phyloP scores from a whole-genome alignment of 2,888 invertebrate species.

The Empis livida region DNA sequence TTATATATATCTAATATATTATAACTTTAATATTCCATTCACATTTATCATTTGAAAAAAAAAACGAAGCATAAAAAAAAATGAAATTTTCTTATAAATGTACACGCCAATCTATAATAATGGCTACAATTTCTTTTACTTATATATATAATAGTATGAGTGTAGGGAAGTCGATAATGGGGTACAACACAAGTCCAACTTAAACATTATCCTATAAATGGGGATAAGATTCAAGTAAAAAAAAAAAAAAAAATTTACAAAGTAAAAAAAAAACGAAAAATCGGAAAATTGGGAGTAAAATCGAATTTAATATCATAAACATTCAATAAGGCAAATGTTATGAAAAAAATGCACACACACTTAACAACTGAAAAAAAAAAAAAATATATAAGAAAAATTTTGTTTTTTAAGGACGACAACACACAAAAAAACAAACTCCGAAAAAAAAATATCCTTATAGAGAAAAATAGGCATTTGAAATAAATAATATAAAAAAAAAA shows the following conservation, averaged over 20 bases:
- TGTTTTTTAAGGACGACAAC: conserved; percentile 24
- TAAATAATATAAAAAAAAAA: conserved; percentile 1
- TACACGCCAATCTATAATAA: no score
- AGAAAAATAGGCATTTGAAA: neutral
- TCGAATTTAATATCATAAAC: conserved; percentile 37
- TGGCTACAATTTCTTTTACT: no score
- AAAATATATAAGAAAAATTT: conserved; percentile 11
- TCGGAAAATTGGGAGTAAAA: conserved; percentile 18
- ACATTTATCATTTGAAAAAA: conserved; percentile 31
- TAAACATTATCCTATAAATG: no score
- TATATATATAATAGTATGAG: no score
- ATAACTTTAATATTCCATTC: conserved; percentile 30
- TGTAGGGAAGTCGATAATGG: no score
- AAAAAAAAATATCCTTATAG: conserved; percentile 3
- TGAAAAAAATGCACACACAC: conserved; percentile 9
- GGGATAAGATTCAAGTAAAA: neutral
- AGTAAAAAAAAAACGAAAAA: conserved; percentile 15
- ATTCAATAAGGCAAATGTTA: conserved; percentile 30
- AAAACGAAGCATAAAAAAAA: no score
- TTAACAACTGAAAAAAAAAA: conserved; percentile 14
- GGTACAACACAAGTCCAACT: no score
- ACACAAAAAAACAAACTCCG: conserved; percentile 20
- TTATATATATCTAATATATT: neutral
- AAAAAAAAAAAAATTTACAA: neutral
- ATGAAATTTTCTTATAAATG: no score